Conservation (phyloP, 1,140 invertebrate species). For the Drosophila micromelanica region DNA sequence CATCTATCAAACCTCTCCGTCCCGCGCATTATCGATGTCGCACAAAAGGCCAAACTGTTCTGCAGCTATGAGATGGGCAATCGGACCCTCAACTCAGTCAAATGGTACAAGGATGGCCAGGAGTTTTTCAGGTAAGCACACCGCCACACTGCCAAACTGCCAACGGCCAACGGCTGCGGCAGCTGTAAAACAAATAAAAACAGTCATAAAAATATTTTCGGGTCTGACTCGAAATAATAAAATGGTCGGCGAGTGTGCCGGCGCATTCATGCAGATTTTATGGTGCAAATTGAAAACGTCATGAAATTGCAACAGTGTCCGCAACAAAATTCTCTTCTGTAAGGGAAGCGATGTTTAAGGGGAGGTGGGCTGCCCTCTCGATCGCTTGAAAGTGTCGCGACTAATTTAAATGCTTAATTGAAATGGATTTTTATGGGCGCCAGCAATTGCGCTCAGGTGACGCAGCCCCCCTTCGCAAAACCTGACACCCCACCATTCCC, state of each 20-base stretch:
- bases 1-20: conserved; percentile 82
- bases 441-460: conserved; percentile 65
- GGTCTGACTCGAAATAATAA: conserved; percentile 71
- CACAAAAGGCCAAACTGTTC: conserved; percentile 85
- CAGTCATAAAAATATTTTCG: conserved; percentile 73
- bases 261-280: conserved; percentile 83
- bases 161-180: background rate
- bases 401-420: conserved; percentile 84
- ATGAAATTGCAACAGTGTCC: conserved; percentile 74
- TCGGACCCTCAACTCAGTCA: conserved; percentile 90
- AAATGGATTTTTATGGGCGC: conserved; percentile 82
- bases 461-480: conserved; percentile 4
- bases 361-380: conserved; percentile 19
- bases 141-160: conserved; percentile 5
- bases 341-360: background rate
- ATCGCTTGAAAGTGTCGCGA: conserved; percentile 73
- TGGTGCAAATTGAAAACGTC: conserved; percentile 81
- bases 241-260: conserved; percentile 54
- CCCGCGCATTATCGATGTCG: conserved; percentile 85
- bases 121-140: conserved; percentile 89
- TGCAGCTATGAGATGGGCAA: conserved; percentile 87
- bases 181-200: conserved; percentile 68
- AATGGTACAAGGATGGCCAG: conserved; percentile 91
- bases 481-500: background rate
- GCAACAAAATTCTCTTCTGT: conserved; percentile 51